Percentiles rank a stretch among this genome's conserved stretches.
phyloP scores from a whole-genome alignment of 2,888 invertebrate species.

The Neoitamus cyanurus region DNA sequence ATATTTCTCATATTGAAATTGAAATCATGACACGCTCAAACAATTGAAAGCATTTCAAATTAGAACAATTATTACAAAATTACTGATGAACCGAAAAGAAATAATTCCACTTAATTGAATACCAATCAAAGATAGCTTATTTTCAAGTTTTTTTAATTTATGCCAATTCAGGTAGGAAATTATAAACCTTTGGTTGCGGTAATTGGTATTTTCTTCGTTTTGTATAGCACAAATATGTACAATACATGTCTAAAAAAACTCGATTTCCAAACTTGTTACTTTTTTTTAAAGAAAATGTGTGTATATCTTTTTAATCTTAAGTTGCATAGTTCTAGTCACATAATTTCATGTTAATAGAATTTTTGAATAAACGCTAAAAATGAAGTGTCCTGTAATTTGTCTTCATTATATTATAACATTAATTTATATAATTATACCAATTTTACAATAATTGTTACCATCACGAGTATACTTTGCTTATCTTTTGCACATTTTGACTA shows the following conservation, averaged over 20 bases:
- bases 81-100: neutral
- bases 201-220: neutral
- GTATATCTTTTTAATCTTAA: neutral
- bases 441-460: too few species aligned
- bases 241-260: neutral
- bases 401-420: neutral
- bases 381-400: neutral
- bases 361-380: slow-evolving; percentile 23
- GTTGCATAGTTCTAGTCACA: slow-evolving; percentile 37
- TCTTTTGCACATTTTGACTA: too few species aligned
- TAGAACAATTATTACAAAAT: neutral
- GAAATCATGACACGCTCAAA: neutral
- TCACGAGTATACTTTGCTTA: too few species aligned
- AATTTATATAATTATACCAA: neutral
- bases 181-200: neutral
- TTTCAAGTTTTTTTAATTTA: neutral
- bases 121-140: neutral
- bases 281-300: neutral
- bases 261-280: neutral
- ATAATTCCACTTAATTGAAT: neutral
- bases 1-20: neutral
- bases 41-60: neutral
- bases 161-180: neutral
- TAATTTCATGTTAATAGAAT: slow-evolving; percentile 29
- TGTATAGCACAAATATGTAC: slow-evolving; percentile 9